These are phyloP conservation scores for Pristionchus pacificus DNA, from an alignment of 1,140 invertebrate species.

Conservation along the genomic window DNA sequence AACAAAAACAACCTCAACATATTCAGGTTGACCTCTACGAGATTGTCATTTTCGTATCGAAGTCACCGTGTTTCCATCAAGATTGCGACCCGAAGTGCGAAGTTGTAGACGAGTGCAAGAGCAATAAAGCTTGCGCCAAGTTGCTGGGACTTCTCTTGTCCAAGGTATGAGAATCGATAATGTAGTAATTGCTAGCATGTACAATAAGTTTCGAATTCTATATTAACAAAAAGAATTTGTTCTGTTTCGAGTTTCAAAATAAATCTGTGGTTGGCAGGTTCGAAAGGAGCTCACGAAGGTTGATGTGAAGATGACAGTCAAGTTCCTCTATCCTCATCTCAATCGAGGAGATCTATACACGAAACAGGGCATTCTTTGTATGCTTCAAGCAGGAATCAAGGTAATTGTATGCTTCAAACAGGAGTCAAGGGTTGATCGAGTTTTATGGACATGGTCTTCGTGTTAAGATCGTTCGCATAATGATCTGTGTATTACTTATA, in stretches of 20 bases:
- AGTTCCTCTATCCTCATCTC: slow-evolving; percentile 55
- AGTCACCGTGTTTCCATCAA: slow-evolving; percentile 56
- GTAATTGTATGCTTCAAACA: slow-evolving; percentile 26
- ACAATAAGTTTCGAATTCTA: too few relatives aligned
- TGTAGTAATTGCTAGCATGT: too few relatives aligned
- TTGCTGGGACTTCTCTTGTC: slow-evolving; percentile 51
- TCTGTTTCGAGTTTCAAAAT: too few relatives aligned
- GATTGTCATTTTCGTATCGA: slow-evolving; percentile 57
- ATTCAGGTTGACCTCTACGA: slow-evolving; percentile 56
- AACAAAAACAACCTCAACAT: too few relatives aligned
- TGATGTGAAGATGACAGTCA: slow-evolving; percentile 55
- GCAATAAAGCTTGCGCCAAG: slow-evolving; percentile 56
- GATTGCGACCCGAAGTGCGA: slow-evolving; percentile 57
- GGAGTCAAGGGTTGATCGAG: background rate
- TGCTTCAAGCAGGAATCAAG: slow-evolving; percentile 57
- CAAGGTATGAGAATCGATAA: slow-evolving; percentile 34
- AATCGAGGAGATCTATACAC: slow-evolving; percentile 56
- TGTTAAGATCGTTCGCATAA: too few relatives aligned
- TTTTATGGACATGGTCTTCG: too few relatives aligned
- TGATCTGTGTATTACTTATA: too few relatives aligned
- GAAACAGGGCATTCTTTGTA: slow-evolving; percentile 57
- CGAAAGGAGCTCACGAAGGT: slow-evolving; percentile 56
- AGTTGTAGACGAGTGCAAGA: slow-evolving; percentile 57
- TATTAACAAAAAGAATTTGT: too few relatives aligned
- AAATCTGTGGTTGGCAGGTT: slow-evolving; percentile 20